Base-by-base conservation (phyloP, 2,888 invertebrate species). In the Resseliella maxima region DNA sequence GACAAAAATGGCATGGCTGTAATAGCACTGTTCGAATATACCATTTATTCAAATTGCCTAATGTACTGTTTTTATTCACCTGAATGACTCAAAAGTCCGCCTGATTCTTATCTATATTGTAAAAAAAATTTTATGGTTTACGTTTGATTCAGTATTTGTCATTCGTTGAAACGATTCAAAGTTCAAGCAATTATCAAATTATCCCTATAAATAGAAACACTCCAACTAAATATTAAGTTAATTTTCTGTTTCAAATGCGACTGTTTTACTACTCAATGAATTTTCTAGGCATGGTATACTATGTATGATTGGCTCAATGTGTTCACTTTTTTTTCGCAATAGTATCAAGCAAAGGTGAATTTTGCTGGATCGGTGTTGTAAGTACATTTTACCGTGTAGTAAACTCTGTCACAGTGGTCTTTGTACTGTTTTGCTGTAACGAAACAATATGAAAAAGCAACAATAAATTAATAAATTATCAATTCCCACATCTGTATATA, bases 321-420 rank as follows among this genome's bases (percentile, higher is more conserved):
- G 5, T 59, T 59, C n/a, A 8, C 3, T 3, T 59, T 59, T 59
- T 72, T 31, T n/a, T 31, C 18, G 35, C 15, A 15, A 5, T 6
- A 21, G 36, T 12, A n/a, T 88, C 89, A 89, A 72, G 91, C 90
- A 88, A 90, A 90, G 86, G 88, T 89, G 87, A 90, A 90, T 87
- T 87, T 86, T 27, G 45, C n/a, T 38, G 89, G 90, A 88, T 89
- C 88, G 87, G 87, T 89, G 46, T 90, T 89, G 81, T 89, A 89
- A 86, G 89, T 88, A 88, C 90, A 90, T 88, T 90, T 90, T 36
- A 89, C 89, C 86, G 88, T 87, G 46, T 89, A 89, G 88, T 88
- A 91, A 12, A 89, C 88, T 87, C 89, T 89, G 15, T 89, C 89
- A 88, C 90, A 90, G 86, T 89, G 87, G 83, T 90, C 90, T 88